A percentile compares a stretch with the other conserved stretches of the same genome.
Evolutionary conservation across 2,113 vertebrate genomes (phyloP).

Genomic region (Indicator indicator): DNA sequence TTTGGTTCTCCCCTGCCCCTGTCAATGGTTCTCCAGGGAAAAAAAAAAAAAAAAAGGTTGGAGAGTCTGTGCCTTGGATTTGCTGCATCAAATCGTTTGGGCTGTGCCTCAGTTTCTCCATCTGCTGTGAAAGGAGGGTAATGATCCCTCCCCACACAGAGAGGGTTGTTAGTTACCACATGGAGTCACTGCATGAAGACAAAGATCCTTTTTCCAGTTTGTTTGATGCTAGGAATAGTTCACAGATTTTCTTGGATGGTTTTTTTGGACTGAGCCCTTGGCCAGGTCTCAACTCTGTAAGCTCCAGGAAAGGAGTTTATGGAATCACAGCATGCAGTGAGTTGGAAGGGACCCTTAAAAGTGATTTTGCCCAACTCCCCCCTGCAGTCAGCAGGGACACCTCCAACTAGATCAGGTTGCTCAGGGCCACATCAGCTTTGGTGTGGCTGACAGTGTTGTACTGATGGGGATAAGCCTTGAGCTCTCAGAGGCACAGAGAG

Average conservation of each 20-base stretch:
- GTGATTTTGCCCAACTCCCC: too few relatives aligned
- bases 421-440: too few relatives aligned
- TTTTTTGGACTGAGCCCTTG: neutral
- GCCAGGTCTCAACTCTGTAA: neutral
- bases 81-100: accelerated
- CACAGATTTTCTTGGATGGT: accelerated
- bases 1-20: too few relatives aligned
- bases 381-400: too few relatives aligned
- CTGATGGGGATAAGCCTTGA: too few relatives aligned
- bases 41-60: neutral
- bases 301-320: neutral
- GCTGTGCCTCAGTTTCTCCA: neutral
- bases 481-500: too few relatives aligned
- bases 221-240: neutral
- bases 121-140: neutral
- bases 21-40: neutral
- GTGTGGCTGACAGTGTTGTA: too few relatives aligned
- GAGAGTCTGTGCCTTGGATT: neutral
- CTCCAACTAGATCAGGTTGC: too few relatives aligned
- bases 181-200: neutral
- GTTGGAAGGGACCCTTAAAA: too few relatives aligned
- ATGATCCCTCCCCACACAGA: accelerated
- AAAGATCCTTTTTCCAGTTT: neutral
- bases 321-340: too few relatives aligned
- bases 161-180: neutral